These are phyloP conservation scores for Ascaphus truei DNA, from an alignment of 2,113 vertebrate genomes.

Conservation along the genomic window DNA sequence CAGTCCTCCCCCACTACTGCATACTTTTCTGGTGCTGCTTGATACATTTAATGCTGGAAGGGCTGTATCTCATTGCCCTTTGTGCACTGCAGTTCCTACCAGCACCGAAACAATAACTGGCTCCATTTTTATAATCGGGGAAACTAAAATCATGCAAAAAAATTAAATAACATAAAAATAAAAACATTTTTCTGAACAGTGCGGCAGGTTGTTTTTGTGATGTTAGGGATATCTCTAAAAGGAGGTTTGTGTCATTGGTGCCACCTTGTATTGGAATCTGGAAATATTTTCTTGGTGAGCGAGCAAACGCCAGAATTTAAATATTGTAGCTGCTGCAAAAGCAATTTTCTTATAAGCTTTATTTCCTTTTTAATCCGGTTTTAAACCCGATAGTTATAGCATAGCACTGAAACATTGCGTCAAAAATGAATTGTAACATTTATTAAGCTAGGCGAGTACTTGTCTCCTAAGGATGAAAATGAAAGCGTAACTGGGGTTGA, in stretches of 20 bases:
- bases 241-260: too few species aligned
- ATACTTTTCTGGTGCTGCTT: constrained; percentile 33
- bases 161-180: constrained; percentile 19
- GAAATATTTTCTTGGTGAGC: too few species aligned
- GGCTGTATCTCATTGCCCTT: constrained; percentile 2
- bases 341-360: not conserved
- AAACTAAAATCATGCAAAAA: constrained; percentile 11
- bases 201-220: not conserved
- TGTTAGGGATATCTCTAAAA: not conserved
- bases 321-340: not conserved
- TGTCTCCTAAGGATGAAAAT: too few species aligned
- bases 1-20: not conserved
- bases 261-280: too few species aligned
- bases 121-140: constrained; percentile 17
- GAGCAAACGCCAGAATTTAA: too few species aligned
- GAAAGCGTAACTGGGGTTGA: too few species aligned
- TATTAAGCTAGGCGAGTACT: too few species aligned
- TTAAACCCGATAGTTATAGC: too few species aligned
- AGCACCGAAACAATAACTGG: not conserved
- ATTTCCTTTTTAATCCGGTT: not conserved
- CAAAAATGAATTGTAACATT: too few species aligned
- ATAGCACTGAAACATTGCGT: too few species aligned
- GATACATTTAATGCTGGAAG: constrained; percentile 12
- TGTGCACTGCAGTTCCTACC: constrained; percentile 3
- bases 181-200: not conserved